These are phyloP conservation scores for Palythoa grandiflora DNA, from an alignment of 92 coral and sea anemone species.

Conservation along the genomic window DNA sequence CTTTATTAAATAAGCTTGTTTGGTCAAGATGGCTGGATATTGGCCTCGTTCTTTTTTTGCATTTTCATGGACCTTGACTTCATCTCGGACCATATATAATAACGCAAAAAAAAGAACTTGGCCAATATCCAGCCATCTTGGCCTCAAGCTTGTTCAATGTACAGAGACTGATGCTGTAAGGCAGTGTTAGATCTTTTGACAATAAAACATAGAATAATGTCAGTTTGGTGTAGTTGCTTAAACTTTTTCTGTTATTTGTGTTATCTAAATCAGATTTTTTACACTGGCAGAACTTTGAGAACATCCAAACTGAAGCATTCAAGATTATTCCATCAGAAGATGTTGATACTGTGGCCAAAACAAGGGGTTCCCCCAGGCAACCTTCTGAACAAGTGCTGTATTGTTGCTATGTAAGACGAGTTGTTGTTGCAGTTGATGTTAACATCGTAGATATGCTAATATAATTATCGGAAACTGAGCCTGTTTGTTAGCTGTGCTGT, in stretches of 20 bases:
- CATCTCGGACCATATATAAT: background rate
- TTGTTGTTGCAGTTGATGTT: background rate
- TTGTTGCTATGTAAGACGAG: constrained; percentile 86
- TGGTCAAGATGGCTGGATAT: too few relatives aligned
- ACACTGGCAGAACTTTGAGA: constrained; percentile 80
- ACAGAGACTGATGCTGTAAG: background rate
- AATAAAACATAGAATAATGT: too few relatives aligned
- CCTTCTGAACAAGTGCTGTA: constrained; percentile 93
- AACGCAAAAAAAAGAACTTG: too few relatives aligned
- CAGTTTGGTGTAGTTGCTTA: too few relatives aligned
- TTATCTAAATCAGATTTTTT: background rate
- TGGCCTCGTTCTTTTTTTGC: too few relatives aligned
- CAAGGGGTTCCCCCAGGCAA: constrained; percentile 86
- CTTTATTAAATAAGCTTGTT: too few relatives aligned
- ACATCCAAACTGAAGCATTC: constrained; percentile 77
- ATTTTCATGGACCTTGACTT: background rate
- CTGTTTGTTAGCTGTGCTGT: too few relatives aligned
- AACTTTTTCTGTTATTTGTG: background rate
- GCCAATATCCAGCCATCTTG: too few relatives aligned
- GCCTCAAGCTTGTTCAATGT: too few relatives aligned
- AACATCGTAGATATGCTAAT: background rate
- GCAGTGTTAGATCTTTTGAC: background rate
- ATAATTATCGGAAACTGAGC: too few relatives aligned
- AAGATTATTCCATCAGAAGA: constrained; percentile 80
- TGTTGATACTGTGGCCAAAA: constrained; percentile 75